Percentiles rank a stretch among this genome's conserved stretches.
These are phyloP conservation scores for Hirtodrosophila confusa DNA, from an alignment of 2,888 invertebrate species.

Conservation along the genomic window DNA sequence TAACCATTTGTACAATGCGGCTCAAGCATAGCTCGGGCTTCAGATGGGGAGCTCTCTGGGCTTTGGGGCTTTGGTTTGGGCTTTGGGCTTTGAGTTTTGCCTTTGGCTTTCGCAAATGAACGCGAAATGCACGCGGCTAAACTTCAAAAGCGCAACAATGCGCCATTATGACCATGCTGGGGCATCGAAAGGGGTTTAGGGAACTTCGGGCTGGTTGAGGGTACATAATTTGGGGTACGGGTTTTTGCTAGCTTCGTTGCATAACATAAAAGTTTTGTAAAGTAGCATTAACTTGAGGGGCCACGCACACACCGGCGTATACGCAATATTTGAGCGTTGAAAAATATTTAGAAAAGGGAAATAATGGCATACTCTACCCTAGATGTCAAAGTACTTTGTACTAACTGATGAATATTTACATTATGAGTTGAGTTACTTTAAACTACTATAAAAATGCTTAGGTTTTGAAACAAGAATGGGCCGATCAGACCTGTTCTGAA, in stretches of 20 bases:
- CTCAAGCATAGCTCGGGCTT: slow-evolving; percentile 58
- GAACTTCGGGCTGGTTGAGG: background rate
- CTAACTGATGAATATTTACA: too few relatives aligned
- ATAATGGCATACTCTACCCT: slow-evolving; percentile 7
- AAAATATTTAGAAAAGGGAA: slow-evolving; percentile 19
- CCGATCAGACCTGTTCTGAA: too few relatives aligned
- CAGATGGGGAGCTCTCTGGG: slow-evolving; percentile 8
- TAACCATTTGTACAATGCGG: slow-evolving; percentile 69
- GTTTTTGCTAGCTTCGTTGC: slow-evolving; percentile 38
- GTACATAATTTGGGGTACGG: slow-evolving; percentile 15
- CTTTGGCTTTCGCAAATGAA: slow-evolving; percentile 52
- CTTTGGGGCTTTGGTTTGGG: slow-evolving; percentile 14
- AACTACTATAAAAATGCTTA: too few relatives aligned
- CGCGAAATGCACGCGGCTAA: slow-evolving; percentile 72
- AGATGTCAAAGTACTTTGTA: too few relatives aligned
- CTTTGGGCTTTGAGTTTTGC: slow-evolving; percentile 34
- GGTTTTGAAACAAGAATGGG: too few relatives aligned
- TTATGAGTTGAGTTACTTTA: too few relatives aligned
- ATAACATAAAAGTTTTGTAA: slow-evolving; percentile 59
- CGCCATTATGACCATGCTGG: slow-evolving; percentile 38
- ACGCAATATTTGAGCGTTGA: slow-evolving; percentile 45
- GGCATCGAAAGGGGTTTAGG: slow-evolving; percentile 10
- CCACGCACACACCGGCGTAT: slow-evolving; percentile 54
- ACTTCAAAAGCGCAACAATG: slow-evolving; percentile 68
- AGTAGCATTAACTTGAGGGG: slow-evolving; percentile 66